Percentiles rank a stretch among this genome's conserved stretches.
Evolutionary conservation across 2,113 vertebrate genomes (phyloP).

Genomic region (Rhineura floridana): DNA sequence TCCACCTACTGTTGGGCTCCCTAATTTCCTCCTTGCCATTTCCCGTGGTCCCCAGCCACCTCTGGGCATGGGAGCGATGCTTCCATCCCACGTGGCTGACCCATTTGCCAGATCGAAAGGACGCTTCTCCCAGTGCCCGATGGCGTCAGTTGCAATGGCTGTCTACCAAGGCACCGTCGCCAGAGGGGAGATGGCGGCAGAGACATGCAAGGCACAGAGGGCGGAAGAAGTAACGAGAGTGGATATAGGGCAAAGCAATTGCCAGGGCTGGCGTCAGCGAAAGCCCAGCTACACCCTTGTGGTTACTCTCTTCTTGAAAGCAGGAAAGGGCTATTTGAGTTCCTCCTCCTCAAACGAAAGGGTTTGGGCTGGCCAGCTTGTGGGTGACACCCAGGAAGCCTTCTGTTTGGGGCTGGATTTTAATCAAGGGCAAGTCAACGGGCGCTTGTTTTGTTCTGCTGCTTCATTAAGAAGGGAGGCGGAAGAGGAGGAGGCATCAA

Average conservation of each 20-base stretch:
- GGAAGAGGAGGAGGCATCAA: background rate
- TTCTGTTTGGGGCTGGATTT: background rate
- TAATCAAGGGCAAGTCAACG: background rate
- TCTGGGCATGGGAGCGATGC: background rate
- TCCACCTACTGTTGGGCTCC: no score
- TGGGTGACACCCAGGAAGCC: background rate
- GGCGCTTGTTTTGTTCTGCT: background rate
- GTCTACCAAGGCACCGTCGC: background rate
- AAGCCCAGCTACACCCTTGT: background rate
- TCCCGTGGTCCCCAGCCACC: background rate
- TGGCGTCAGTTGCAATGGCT: no score
- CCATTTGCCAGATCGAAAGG: background rate
- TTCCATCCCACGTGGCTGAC: background rate
- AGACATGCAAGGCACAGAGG: background rate
- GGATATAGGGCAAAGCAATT: background rate
- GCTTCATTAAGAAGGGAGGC: constrained; percentile 23
- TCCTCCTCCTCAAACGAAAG: background rate
- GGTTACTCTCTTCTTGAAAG: background rate
- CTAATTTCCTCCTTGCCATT: no score
- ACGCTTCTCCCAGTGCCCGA: no score
- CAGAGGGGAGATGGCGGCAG: background rate
- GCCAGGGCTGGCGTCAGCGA: background rate
- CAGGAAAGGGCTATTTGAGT: background rate
- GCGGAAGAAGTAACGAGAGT: background rate
- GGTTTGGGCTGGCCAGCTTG: background rate